These are phyloP conservation scores for Siphamia tubifer DNA, from an alignment of 2,113 vertebrate genomes.

Conservation along the genomic window DNA sequence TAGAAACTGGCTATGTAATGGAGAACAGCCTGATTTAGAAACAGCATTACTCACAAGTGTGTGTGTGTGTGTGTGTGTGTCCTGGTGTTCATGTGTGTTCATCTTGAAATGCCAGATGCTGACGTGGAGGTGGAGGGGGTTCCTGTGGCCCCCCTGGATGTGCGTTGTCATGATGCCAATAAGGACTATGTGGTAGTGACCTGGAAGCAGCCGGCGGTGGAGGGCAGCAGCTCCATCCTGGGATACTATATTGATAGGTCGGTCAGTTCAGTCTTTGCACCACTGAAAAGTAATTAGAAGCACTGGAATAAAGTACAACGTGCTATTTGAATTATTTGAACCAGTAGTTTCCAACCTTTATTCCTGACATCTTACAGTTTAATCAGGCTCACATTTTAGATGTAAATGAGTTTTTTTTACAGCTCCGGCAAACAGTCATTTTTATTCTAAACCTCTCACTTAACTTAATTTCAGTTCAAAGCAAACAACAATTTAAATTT, in stretches of 20 bases:
- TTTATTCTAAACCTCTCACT: no score
- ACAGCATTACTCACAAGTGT: slow-evolving; percentile 7
- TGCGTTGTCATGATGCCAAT: slow-evolving; percentile 91
- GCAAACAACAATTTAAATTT: no score
- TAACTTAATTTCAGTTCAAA: no score
- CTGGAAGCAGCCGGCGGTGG: slow-evolving; percentile 96
- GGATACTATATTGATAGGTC: slow-evolving; percentile 97
- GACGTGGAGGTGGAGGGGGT: slow-evolving; percentile 90
- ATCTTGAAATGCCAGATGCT: slow-evolving; percentile 79
- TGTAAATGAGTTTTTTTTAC: no score
- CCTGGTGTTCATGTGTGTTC: slow-evolving; percentile 8
- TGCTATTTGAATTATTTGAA: no score
- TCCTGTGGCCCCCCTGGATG: slow-evolving; percentile 93
- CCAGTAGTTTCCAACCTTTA: no score
- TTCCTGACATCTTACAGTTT: no score
- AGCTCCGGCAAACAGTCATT: no score
- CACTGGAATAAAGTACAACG: no score
- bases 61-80: slow-evolving; percentile 17
- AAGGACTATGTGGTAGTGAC: slow-evolving; percentile 98
- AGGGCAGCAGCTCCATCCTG: slow-evolving; percentile 90
- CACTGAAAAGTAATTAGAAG: no score
- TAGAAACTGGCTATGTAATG: slow-evolving; percentile 38
- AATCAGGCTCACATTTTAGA: no score
- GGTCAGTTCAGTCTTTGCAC: not conserved
- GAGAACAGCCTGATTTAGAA: slow-evolving; percentile 57